These are phyloP conservation scores for Eupithecia subumbrata DNA, from an alignment of 2,888 invertebrate species.

Conservation along the genomic window DNA sequence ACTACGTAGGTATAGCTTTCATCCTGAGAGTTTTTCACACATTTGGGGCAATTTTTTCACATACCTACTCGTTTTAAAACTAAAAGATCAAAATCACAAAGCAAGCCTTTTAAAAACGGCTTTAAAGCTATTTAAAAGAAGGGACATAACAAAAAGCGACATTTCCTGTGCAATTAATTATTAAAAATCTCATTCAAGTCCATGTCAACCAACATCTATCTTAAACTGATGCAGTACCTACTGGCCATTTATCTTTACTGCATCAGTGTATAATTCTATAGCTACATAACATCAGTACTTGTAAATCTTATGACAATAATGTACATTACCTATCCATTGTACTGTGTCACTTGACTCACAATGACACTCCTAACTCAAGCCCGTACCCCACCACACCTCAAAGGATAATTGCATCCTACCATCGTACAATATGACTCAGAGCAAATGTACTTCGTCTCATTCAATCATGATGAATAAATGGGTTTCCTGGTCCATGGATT, in stretches of 20 bases:
- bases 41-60: constrained; percentile 27
- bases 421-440: constrained; percentile 26
- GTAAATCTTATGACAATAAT: background rate
- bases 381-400: constrained; percentile 7
- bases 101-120: constrained; percentile 17
- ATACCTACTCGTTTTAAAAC: background rate
- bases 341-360: constrained; percentile 13
- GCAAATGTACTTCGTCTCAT: constrained; percentile 10
- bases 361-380: constrained; percentile 16
- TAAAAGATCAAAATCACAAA: constrained; percentile 9
- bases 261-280: constrained; percentile 5
- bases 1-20: constrained; percentile 29
- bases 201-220: constrained; percentile 12
- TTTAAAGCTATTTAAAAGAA: constrained; percentile 7
- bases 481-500: constrained; percentile 20
- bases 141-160: background rate
- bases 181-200: constrained; percentile 9
- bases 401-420: constrained; percentile 35
- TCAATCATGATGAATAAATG: constrained; percentile 17
- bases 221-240: constrained; percentile 12
- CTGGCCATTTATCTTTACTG: constrained; percentile 13
- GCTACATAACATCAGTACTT: constrained; percentile 21
- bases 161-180: constrained; percentile 13
- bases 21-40: constrained; percentile 19
- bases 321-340: constrained; percentile 5